Conservation (phyloP, 2,888 invertebrate species). For the Metopia argyrocephala region DNA sequence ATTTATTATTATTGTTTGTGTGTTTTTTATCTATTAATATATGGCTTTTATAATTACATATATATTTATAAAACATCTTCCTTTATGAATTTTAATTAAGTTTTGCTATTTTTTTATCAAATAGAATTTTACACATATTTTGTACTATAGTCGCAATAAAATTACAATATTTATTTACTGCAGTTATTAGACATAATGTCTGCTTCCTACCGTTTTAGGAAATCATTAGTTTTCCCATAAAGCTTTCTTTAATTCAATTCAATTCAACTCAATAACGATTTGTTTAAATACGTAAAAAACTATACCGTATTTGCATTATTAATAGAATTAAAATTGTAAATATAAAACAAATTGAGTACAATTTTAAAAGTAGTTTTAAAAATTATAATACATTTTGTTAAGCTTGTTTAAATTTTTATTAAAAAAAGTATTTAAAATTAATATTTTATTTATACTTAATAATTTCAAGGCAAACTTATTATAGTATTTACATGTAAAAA, state of each 20-base stretch:
- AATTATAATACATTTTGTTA: no score
- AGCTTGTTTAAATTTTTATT: slow-evolving; percentile 16
- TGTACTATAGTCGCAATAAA: slow-evolving; percentile 28
- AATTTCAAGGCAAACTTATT: slow-evolving; percentile 50
- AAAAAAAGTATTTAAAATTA: slow-evolving; percentile 9
- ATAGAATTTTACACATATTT: slow-evolving; percentile 38
- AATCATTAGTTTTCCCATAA: slow-evolving; percentile 61
- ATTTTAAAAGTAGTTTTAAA: no score
- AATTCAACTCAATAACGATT: slow-evolving; percentile 32
- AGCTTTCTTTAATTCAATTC: slow-evolving; percentile 17
- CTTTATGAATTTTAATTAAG: slow-evolving; percentile 52
- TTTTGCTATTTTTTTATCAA: slow-evolving; percentile 11
- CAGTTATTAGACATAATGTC: slow-evolving; percentile 57
- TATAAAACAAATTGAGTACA: slow-evolving; percentile 3
- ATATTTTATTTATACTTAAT: background rate
- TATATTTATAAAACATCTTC: slow-evolving; percentile 49
- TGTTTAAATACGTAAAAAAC: background rate
- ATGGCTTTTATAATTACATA: slow-evolving; percentile 22
- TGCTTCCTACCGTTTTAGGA: slow-evolving; percentile 63
- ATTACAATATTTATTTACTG: background rate
- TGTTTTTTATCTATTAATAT: background rate
- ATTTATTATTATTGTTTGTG: background rate
- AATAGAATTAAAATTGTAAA: slow-evolving; percentile 6
- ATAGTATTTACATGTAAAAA: slow-evolving; percentile 10
- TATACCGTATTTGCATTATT: background rate